phyloP scores from a whole-genome alignment of 2,888 invertebrate genomes.

The Macrophya alboannulata region DNA sequence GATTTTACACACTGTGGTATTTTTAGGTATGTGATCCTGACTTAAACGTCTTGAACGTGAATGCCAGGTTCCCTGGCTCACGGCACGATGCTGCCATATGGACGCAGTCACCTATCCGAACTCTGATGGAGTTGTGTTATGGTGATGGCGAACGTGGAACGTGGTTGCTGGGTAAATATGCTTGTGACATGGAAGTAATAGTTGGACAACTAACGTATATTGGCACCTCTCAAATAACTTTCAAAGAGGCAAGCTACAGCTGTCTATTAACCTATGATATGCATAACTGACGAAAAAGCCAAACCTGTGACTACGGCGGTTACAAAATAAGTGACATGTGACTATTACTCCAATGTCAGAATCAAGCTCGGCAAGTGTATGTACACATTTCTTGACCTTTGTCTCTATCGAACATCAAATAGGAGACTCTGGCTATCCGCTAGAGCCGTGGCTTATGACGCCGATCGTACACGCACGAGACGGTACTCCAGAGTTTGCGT shows the following conservation, averaged over 20 bases:
- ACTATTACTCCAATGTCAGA: too few relatives aligned
- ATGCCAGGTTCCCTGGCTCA: constrained; percentile 60
- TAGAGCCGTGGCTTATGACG: constrained; percentile 61
- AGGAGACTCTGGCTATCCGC: constrained; percentile 64
- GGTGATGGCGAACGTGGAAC: constrained; percentile 44
- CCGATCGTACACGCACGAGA: constrained; percentile 54
- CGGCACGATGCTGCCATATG: constrained; percentile 61
- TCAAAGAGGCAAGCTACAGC: too few relatives aligned
- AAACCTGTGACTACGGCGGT: too few relatives aligned
- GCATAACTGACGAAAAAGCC: neutral
- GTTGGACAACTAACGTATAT: too few relatives aligned
- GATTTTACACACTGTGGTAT: constrained; percentile 33
- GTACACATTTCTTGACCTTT: constrained; percentile 27
- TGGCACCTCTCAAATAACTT: too few relatives aligned
- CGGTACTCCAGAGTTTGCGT: constrained; percentile 56
- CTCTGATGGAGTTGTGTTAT: constrained; percentile 38
- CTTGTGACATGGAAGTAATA: too few relatives aligned
- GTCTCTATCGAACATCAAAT: neutral
- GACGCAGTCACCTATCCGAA: constrained; percentile 48
- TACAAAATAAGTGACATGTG: too few relatives aligned
- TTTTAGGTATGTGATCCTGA: constrained; percentile 59
- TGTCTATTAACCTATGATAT: neutral
- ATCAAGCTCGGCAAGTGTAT: too few relatives aligned
- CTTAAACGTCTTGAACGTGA: constrained; percentile 59
- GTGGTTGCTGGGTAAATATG: constrained; percentile 35